A percentile compares a stretch with the other conserved stretches of the same genome.
These are phyloP conservation scores for Tricholaema leucomelas DNA, from an alignment of 2,113 vertebrate species.

Conservation along the genomic window DNA sequence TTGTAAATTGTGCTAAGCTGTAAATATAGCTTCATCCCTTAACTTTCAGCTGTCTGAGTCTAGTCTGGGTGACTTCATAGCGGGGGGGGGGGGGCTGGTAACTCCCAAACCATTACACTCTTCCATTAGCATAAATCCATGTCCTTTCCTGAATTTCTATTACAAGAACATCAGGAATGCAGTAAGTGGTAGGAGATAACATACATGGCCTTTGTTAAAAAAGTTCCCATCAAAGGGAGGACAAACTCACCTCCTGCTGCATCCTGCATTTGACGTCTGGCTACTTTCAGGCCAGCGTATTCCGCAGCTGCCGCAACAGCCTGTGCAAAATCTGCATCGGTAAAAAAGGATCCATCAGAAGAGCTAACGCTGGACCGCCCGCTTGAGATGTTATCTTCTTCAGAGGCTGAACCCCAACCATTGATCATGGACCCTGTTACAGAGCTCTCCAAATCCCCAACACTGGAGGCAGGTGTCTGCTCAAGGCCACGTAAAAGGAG, in stretches of 20 bases:
- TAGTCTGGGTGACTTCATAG: too few relatives aligned
- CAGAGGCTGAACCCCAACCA: slow-evolving; percentile 97
- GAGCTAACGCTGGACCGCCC: slow-evolving; percentile 96
- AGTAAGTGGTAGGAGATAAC: not conserved
- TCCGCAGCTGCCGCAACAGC: slow-evolving; percentile 94
- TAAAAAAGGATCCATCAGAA: slow-evolving; percentile 97
- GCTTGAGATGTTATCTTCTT: slow-evolving; percentile 96
- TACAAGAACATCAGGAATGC: not conserved
- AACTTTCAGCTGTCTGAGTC: too few relatives aligned
- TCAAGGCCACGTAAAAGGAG: slow-evolving; percentile 91
- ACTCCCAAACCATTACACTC: too few relatives aligned
- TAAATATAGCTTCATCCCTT: too few relatives aligned
- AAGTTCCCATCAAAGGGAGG: not conserved
- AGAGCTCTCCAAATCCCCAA: slow-evolving; percentile 96
- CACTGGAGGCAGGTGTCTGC: slow-evolving; percentile 95
- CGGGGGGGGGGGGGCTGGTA: too few relatives aligned
- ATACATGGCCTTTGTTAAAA: not conserved
- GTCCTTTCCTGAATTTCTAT: not conserved
- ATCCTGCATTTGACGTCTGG: slow-evolving; percentile 88
- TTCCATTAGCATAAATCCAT: not conserved
- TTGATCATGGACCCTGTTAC: slow-evolving; percentile 99
- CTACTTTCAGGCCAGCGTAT: slow-evolving; percentile 91
- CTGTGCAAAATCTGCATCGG: slow-evolving; percentile 97
- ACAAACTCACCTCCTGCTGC: slow-evolving; percentile 69
- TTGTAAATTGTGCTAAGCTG: too few relatives aligned